Evolutionary conservation across 1,140 invertebrate species (phyloP), one percentile per base, ranked within the genome.

Genomic region (Halyomorpha halys): DNA sequence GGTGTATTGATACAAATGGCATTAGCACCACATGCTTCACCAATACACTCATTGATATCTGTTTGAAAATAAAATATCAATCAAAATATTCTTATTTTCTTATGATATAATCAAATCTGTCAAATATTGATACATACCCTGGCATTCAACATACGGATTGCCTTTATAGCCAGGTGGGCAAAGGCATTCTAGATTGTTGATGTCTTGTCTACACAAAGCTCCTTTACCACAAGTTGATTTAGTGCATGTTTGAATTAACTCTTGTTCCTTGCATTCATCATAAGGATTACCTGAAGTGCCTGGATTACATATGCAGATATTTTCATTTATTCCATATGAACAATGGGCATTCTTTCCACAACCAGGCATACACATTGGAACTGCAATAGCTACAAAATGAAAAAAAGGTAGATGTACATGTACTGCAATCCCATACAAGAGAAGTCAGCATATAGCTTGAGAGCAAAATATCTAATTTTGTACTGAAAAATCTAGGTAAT

Each of bases 261-360:
- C 79, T 68, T 86, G 80, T 39, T 80, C 74, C 1, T 82, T 81
- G 73, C 91, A 95, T 21, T 83, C 83, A 65, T 84, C 81, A 73
- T 94, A 94, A 8, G 92, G 91, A 79, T 94, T 94, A 63, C 91
- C 91, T 64, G 76, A 86, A 3, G 83, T 89, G 14, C 89, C 89
- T 56, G 83, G 81, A 73, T 94, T 86, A 70, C 91, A 95, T 66
- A 86, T 85, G 69, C 91, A 95, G 66, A 83, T 80, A 63, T 89
- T 90, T 44, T 78, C 80, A 61, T 54, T 49, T 2, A 25, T 30
- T 34, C 63, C 63, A 70, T 95, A 95, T 70, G 90, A 84, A 72
- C 91, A 95, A 71, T 95, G 91, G 14, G 90, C 87, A 74, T 91
- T 90, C 23, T 79, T 70, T 0, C 86, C 89, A 73, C 91, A 95